Percentiles rank a stretch among this genome's conserved stretches.
Conservation (phyloP, 2,113 vertebrate species). For the Microcebus tavaratra region DNA sequence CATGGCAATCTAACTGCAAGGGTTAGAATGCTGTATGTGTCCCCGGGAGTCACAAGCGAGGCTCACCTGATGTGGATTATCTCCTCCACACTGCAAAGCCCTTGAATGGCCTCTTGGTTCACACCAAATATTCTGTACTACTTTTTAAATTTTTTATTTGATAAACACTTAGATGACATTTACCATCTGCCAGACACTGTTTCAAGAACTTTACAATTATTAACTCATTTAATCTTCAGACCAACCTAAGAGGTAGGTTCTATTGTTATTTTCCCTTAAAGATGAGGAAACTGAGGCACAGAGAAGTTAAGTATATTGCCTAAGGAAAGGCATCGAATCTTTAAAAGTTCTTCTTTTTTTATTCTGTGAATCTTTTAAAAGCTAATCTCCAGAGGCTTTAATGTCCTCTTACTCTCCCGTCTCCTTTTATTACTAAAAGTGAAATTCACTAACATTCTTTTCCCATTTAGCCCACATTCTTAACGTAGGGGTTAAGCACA, state of each 20-base stretch:
- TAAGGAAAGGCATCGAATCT: neutral
- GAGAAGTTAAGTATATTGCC: neutral
- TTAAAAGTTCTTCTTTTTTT: neutral
- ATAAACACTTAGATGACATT: neutral
- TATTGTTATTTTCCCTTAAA: neutral
- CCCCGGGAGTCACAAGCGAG: neutral
- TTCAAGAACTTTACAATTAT: neutral
- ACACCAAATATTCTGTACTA: neutral
- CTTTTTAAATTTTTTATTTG: neutral
- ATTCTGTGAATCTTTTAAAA: neutral
- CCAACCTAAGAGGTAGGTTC: neutral
- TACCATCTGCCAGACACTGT: neutral
- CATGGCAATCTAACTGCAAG: neutral
- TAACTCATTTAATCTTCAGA: neutral
- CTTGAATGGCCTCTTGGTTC: neutral
- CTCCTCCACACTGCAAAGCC: neutral
- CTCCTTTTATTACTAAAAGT: neutral
- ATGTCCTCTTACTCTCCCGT: neutral
- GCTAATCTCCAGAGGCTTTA: neutral
- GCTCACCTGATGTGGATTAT: neutral
- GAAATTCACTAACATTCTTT: neutral
- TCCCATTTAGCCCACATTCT: neutral
- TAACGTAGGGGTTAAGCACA: neutral
- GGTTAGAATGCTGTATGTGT: neutral
- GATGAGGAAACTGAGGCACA: neutral